Base-by-base conservation (phyloP, 2,797 vertebrate genomes). In the Mus minutoides region DNA sequence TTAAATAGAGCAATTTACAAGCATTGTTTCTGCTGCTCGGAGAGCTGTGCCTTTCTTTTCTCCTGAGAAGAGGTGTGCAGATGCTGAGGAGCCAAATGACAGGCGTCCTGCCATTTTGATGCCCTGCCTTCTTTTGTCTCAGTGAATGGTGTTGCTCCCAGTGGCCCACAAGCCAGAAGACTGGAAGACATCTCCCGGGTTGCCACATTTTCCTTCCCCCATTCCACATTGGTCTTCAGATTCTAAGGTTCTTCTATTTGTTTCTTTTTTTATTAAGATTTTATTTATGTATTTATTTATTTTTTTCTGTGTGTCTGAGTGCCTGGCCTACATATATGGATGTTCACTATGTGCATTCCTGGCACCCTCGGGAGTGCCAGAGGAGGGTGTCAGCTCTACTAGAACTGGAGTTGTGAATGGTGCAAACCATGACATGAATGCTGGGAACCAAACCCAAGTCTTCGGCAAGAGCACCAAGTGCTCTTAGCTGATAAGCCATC, bases 1-100 rank as follows among this genome's bases (percentile, higher is more conserved):
- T 91, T 96, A 96, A 96, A 96, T 78, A 93, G 91, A 97, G 90
- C 93, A 92, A 75, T 97, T 95, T 94, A 46, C 64, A 95, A 91
- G 90, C 76, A 75, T 62, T 16, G 3, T 52, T 86, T 17, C 52
- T 24, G 64, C 46, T 26, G 87, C 43, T 92, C 91, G 62, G 73
- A 93, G 93, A 96, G 69, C 24, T 58, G 4, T 16, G 19, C 54
- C 49, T 88, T 95, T 94, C 77, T 37, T 83, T 95, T 94, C 80
- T 90, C 88, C 90, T 43, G 88, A 94, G 62, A 90, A 86, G 31
- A 52, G 91, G 60, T 85, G 29, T 17, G 17, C 40, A 31, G 67
- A 43, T 16, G 21, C 3, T 46, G 54, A 71, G 88, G 93, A 80
- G 83, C 92, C 92, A 76, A 62, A 62, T 49, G 54, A 84, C 93